Conservation (phyloP, 1,140 invertebrate species). For the Drosophila triauraria region DNA sequence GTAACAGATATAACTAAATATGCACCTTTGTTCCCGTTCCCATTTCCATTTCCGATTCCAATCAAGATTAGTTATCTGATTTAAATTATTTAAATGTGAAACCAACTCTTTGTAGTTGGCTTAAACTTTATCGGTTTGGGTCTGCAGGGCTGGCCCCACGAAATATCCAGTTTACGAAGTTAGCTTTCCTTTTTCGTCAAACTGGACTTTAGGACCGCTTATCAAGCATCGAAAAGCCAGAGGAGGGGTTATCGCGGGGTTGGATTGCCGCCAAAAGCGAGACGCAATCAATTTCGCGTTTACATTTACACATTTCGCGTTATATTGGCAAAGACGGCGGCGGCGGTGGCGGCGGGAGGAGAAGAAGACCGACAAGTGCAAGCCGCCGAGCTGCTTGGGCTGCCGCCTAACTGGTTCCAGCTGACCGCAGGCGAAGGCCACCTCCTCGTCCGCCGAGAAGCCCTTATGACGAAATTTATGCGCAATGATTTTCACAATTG, state of each 20-base stretch:
- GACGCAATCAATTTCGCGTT: conserved; percentile 43
- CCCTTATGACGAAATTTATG: conserved; percentile 77
- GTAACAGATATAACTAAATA: neutral
- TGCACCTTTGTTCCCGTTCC: neutral
- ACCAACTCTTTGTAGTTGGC: neutral
- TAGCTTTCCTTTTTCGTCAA: conserved; percentile 1
- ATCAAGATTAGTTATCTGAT: conserved; percentile 11
- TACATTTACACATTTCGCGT: conserved; percentile 19
- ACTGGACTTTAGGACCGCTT: conserved; percentile 30
- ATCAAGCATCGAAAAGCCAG: conserved; percentile 6
- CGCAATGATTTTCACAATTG: conserved; percentile 73
- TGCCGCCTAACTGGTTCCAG: conserved; percentile 61
- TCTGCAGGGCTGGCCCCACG: neutral
- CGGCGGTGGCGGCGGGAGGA: neutral
- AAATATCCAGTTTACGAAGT: neutral
- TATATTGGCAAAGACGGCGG: conserved; percentile 24
- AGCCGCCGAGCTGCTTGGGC: conserved; percentile 10
- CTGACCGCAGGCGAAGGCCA: conserved; percentile 76
- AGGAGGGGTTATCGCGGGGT: conserved; percentile 38
- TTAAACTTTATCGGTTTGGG: neutral
- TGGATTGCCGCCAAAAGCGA: conserved; percentile 50
- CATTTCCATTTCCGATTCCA: neutral
- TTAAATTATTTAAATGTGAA: neutral
- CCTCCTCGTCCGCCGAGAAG: conserved; percentile 21
- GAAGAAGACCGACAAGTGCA: conserved; percentile 72